Evolutionary conservation across 2,113 vertebrate species (phyloP).

Genomic region (Siniperca knerii): DNA sequence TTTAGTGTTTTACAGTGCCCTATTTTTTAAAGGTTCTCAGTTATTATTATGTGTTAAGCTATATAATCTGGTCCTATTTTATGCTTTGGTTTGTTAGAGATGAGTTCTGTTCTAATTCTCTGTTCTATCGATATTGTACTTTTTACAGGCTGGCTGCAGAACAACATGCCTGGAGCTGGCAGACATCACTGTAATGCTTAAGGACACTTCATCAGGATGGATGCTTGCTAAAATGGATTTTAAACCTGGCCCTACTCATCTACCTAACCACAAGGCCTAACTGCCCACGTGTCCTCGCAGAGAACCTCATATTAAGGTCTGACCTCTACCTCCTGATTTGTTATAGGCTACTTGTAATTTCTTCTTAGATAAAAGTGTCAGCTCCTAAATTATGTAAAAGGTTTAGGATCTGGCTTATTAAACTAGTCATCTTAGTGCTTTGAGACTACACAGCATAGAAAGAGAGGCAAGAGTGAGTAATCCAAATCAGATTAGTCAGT

Average conservation of each 20-base stretch:
- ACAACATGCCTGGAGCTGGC: not conserved
- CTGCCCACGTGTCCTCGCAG: not conserved
- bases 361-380: conserved; percentile 16
- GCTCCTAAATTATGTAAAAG: not conserved
- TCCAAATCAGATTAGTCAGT: conserved; percentile 47
- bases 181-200: not conserved
- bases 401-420: not conserved
- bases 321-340: conserved; percentile 7
- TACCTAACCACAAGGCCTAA: not conserved
- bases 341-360: not conserved
- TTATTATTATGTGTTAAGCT: no score
- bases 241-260: conserved; percentile 16
- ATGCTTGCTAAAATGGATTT: not conserved
- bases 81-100: not conserved
- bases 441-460: not conserved
- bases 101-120: not conserved
- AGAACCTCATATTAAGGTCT: not conserved
- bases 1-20: no score
- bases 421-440: not conserved
- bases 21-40: not conserved
- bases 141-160: not conserved
- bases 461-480: conserved; percentile 40
- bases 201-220: not conserved
- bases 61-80: not conserved
- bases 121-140: not conserved